Base-by-base conservation (phyloP, 2,113 vertebrate species). In the Atlantisia rogersi region DNA sequence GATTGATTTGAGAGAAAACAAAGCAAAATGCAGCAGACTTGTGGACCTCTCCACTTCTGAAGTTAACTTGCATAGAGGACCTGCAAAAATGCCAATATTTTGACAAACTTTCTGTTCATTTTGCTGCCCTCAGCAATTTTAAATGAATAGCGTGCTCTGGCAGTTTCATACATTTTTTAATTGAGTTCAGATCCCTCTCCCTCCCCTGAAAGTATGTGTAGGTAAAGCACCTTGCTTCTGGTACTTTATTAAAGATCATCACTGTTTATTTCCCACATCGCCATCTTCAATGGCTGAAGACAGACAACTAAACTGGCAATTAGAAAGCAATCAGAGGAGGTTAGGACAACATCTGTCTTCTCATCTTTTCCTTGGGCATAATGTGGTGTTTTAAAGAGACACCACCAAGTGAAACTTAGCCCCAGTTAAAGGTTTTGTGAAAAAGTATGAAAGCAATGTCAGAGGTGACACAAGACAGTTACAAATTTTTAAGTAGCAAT, bases 291-390 rank as follows among this genome's bases (percentile, higher is more conserved):
- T 83, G 60, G 46, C 22, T 65, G 75, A 95, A 94, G 85, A 92
- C 60, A 91, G 92, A 50, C 75, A 96, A 81, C 52, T 87, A 82
- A 95, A 90, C 50, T 48, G 40, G 77, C 56, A 89, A 94, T 95
- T 65, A 95, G 75, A 86, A 96, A 78, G 78, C 77, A 90, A 92
- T 96, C 91, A 96, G 82, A 44, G n/a, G 55, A 97, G 86, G 84
- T 95, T 94, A 88, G 39, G 11, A 79, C 42, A 96, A 94, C 93
- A 96, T 88, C 94, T 97, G 88, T 70, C 85, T 96, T 90, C 81
- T 22, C 46, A 52, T 65, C 53, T 79, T 94, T 81, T 91, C 50
- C 64, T 89, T 67, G 71, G 53, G 50, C 79, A 71, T 59, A 74
- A 17, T 3, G 3, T 12, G 20, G 28, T 62, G 48, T 60, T 71